phyloP scores from a whole-genome alignment of 2,113 vertebrate genomes.

The Microcebus murinus region DNA sequence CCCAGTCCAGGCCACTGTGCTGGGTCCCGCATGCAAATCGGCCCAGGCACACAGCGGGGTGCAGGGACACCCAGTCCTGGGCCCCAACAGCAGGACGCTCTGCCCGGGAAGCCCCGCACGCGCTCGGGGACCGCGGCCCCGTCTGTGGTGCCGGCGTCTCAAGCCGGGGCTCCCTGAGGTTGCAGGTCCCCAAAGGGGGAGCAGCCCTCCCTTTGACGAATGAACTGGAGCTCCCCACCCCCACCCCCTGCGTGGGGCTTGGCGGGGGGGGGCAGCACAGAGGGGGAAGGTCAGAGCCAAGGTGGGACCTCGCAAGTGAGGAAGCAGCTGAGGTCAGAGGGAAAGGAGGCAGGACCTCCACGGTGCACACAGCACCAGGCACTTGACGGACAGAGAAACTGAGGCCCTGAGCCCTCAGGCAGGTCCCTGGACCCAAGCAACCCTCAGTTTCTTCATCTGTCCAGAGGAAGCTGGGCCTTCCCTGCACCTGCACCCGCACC shows the following conservation, averaged over 20 bases:
- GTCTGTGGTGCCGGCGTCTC: rapidly evolving
- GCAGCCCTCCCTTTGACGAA: neutral
- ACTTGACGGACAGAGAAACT: neutral
- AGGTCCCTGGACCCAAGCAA: neutral
- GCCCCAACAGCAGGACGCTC: neutral
- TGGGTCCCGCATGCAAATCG: neutral
- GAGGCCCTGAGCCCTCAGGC: neutral
- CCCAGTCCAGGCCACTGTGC: neutral
- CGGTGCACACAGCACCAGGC: rapidly evolving
- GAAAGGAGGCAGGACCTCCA: rapidly evolving
- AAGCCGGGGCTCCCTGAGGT: rapidly evolving
- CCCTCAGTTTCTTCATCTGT: neutral
- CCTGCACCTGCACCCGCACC: rapidly evolving
- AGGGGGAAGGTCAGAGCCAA: neutral
- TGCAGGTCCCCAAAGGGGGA: neutral
- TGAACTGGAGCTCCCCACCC: too few relatives aligned
- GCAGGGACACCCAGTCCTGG: neutral
- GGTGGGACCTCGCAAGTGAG: rapidly evolving
- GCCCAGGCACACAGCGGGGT: neutral
- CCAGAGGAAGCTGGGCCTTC: rapidly evolving
- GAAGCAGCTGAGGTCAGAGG: neutral
- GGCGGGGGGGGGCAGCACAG: too few relatives aligned
- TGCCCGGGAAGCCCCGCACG: neutral
- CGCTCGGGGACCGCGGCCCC: neutral
- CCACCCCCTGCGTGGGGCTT: neutral